These are phyloP conservation scores for Phoronis australis DNA, from an alignment of 2,888 invertebrate genomes.

Conservation along the genomic window DNA sequence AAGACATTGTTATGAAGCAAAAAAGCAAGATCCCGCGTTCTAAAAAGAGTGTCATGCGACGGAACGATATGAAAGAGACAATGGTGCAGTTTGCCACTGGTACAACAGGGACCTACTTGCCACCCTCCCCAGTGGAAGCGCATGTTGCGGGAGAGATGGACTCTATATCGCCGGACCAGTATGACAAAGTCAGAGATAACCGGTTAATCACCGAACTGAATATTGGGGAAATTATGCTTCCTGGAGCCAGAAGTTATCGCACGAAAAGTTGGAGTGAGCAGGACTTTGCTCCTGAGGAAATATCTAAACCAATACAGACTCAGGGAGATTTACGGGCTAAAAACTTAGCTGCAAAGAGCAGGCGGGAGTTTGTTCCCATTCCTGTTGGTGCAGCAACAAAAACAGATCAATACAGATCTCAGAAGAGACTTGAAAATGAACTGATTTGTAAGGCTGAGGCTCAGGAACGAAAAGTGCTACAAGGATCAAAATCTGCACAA, in stretches of 20 bases:
- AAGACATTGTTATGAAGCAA: slow-evolving; percentile 1
- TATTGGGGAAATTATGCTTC: slow-evolving; percentile 29
- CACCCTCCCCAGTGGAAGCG: slow-evolving; percentile 4
- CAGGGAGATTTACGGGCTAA: background rate
- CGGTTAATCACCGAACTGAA: slow-evolving; percentile 38
- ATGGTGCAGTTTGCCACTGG: slow-evolving; percentile 41
- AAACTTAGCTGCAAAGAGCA: slow-evolving; percentile 7
- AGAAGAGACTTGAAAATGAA: slow-evolving; percentile 35
- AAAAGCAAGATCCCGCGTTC: background rate
- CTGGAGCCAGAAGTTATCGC: slow-evolving; percentile 9
- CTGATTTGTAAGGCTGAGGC: slow-evolving; percentile 36
- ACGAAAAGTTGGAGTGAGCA: background rate
- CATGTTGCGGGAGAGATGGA: background rate
- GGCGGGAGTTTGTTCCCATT: slow-evolving; percentile 32
- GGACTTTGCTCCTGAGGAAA: too few relatives aligned
- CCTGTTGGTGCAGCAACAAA: slow-evolving; percentile 40
- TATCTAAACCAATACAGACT: too few relatives aligned
- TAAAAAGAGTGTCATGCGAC: background rate
- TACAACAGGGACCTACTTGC: slow-evolving; percentile 33
- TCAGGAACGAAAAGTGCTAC: slow-evolving; percentile 34
- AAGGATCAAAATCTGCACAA: slow-evolving; percentile 37
- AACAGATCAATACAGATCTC: slow-evolving; percentile 36
- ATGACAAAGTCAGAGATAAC: too few relatives aligned
- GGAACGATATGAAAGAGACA: slow-evolving; percentile 28
- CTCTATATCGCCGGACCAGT: too few relatives aligned